These are phyloP conservation scores for Sturmia bella DNA, from an alignment of 2,888 invertebrate species.

Conservation along the genomic window DNA sequence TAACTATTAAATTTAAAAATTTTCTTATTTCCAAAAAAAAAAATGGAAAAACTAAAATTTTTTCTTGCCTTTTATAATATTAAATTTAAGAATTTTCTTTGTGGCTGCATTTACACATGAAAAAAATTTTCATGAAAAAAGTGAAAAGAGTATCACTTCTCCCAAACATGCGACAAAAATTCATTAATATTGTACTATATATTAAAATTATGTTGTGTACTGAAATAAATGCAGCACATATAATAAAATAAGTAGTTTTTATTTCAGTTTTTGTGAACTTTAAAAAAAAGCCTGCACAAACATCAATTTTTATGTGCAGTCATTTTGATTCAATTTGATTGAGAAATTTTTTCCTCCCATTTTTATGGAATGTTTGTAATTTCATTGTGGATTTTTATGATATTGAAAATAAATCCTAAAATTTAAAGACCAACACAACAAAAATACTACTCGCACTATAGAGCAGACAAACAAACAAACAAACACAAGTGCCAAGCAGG, in stretches of 20 bases:
- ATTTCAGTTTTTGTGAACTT: constrained; percentile 24
- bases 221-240: constrained; percentile 13
- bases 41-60: too few species aligned
- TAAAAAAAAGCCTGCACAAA: constrained; percentile 31
- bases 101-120: background rate
- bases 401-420: constrained; percentile 67
- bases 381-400: constrained; percentile 63
- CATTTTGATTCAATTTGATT: constrained; percentile 62
- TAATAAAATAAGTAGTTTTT: constrained; percentile 29
- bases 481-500: background rate
- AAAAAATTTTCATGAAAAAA: background rate
- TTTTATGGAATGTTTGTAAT: constrained; percentile 54
- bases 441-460: constrained; percentile 42
- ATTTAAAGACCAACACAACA: constrained; percentile 56
- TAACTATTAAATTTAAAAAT: too few species aligned
- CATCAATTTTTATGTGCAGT: constrained; percentile 62
- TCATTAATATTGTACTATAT: constrained; percentile 50
- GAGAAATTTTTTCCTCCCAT: constrained; percentile 31
- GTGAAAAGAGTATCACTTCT: background rate
- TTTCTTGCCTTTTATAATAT: background rate
- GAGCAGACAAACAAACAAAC: constrained; percentile 23
- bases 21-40: too few species aligned
- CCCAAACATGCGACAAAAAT: constrained; percentile 33
- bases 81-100: constrained; percentile 41
- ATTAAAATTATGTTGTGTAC: constrained; percentile 31